Conservation (phyloP, 2,797 vertebrate genomes). For the Megaceryle alcyon region DNA sequence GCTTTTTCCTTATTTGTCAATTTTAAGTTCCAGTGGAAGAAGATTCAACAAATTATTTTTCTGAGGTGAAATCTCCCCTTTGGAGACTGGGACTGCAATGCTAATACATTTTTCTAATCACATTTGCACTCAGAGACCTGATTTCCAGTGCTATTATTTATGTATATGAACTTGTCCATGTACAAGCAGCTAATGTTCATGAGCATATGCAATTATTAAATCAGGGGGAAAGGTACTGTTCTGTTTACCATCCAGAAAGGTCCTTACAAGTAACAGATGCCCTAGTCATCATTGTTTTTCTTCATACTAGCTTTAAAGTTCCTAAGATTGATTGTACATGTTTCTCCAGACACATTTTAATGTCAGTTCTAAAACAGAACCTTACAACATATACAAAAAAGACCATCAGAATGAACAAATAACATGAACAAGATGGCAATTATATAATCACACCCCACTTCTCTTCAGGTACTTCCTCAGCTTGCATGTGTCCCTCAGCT, state of each 20-base stretch:
- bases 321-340: background rate
- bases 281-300: background rate
- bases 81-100: background rate
- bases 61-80: background rate
- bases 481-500: background rate
- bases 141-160: constrained; percentile 35
- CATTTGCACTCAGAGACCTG: background rate
- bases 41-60: background rate
- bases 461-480: background rate
- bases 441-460: background rate
- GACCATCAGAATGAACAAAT: background rate
- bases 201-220: background rate
- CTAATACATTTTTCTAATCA: background rate
- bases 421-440: background rate
- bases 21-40: background rate
- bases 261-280: background rate
- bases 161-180: background rate
- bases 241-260: background rate
- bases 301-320: background rate
- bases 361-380: background rate
- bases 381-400: background rate
- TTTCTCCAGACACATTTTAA: background rate
- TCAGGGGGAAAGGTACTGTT: background rate
- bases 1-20: background rate
- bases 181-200: background rate